Base-by-base conservation (phyloP, 2,888 invertebrate species). In the Melanophora roralis region DNA sequence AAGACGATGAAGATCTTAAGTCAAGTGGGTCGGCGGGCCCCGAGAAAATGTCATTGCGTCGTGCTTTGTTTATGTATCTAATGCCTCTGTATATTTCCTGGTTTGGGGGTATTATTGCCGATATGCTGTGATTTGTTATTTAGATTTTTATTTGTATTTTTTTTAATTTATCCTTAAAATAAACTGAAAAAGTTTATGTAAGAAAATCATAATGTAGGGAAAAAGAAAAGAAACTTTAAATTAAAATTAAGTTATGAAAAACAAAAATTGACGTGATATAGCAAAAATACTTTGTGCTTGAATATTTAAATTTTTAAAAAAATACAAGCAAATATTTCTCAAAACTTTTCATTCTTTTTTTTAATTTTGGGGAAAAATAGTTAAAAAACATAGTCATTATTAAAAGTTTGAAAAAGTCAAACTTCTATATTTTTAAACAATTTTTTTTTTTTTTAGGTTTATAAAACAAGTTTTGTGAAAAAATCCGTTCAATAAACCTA, bases 41-140 rank as follows among this genome's bases (percentile, higher is more conserved):
- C 12, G 83, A 81, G 32, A 78, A 85, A 85, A 85, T 86, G 85
- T 86, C 86, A 72, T 83, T 86, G 76, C 85, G 86, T 68, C 86
- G 87, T 65, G 86, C 90, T 27, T 90, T 96, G 59, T 91, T 94
- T 85, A 92, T 94, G 57, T 96, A 95, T 90, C 92, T 96, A 81
- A 90, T 96, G 88, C 96, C 96, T 3, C 93, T 96, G 47, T 94
- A 95, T 84, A 93, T 96, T 89, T 94, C 95, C 86, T 96, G 96
- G 96, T 94, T 96, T 90, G 95, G 95, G 76, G 93, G 94, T 82
- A 94, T 95, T 85, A 93, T 96, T 89, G 93, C 94, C 86, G 95
- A 96, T 89, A 92, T 95, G 91, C 94, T 95, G 92, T 95, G 95
- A 94, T 93, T 91, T 86, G 83, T 83, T 82, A 78, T 82, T 80